Percentiles rank a stretch among this genome's conserved stretches.
phyloP scores from a whole-genome alignment of 2,888 invertebrate genomes.

The Cephalotes varians region DNA sequence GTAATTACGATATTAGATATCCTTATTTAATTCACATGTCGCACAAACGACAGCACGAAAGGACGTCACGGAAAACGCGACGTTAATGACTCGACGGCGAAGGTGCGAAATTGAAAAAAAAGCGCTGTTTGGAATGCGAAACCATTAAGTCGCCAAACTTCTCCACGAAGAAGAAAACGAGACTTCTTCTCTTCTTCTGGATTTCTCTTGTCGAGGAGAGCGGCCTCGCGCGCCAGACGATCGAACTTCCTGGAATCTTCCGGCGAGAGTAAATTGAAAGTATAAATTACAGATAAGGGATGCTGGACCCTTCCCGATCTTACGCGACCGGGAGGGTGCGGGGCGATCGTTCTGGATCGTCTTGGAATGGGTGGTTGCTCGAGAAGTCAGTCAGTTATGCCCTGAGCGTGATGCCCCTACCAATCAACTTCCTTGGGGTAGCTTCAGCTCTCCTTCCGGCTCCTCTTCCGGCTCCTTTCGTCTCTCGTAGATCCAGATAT shows the following conservation, averaged over 20 bases:
- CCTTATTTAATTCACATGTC: conserved; percentile 38
- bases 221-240: conserved; percentile 48
- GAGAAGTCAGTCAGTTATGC: conserved; percentile 80
- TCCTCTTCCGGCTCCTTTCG: background rate
- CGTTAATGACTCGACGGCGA: conserved; percentile 62
- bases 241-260: conserved; percentile 58
- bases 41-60: background rate
- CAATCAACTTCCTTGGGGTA: conserved; percentile 69
- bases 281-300: conserved; percentile 84
- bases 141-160: conserved; percentile 69
- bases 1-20: background rate
- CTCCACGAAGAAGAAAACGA: conserved; percentile 17
- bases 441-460: conserved; percentile 41
- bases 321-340: conserved; percentile 17
- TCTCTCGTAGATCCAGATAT: conserved; percentile 69
- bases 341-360: conserved; percentile 56
- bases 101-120: conserved; percentile 65
- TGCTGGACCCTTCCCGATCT: conserved; percentile 60
- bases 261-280: conserved; percentile 81
- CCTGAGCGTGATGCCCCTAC: conserved; percentile 82
- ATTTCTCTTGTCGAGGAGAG: conserved; percentile 35
- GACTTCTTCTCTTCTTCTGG: conserved; percentile 6
- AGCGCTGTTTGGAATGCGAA: conserved; percentile 40
- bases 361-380: conserved; percentile 59
- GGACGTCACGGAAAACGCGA: conserved; percentile 22